These are phyloP conservation scores for Ernsta delagoae DNA, from an alignment of 2,888 invertebrate species.

Conservation along the genomic window DNA sequence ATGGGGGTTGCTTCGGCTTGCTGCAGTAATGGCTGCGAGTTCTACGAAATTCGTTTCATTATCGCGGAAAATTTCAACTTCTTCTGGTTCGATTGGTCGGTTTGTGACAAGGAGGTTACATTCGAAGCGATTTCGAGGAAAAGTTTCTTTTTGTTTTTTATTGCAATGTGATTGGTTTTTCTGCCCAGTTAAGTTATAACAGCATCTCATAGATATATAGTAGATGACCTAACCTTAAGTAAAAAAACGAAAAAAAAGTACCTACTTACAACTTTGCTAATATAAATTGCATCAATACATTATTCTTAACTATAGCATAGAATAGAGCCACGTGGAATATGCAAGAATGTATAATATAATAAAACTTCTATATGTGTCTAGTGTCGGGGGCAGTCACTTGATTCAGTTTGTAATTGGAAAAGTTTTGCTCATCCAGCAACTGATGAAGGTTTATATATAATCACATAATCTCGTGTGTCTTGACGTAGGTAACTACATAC, in stretches of 20 bases:
- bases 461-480: background rate
- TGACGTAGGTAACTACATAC: background rate
- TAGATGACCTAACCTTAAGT: too few relatives aligned
- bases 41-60: slow-evolving; percentile 13
- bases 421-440: slow-evolving; percentile 13
- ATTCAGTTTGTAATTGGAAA: slow-evolving; percentile 10
- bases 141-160: background rate
- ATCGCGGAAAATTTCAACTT: background rate
- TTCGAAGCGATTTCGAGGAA: background rate
- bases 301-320: too few relatives aligned
- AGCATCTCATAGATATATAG: too few relatives aligned
- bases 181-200: too few relatives aligned
- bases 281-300: too few relatives aligned
- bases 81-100: background rate
- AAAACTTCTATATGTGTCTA: slow-evolving; percentile 6
- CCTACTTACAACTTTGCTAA: too few relatives aligned
- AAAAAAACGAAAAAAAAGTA: too few relatives aligned
- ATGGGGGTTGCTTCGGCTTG: slow-evolving; percentile 66
- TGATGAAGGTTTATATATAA: background rate
- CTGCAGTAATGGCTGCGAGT: slow-evolving; percentile 12
- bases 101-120: background rate
- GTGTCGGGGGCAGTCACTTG: slow-evolving; percentile 13
- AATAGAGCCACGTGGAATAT: too few relatives aligned
- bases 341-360: background rate
- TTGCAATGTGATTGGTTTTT: too few relatives aligned